phyloP scores from a whole-genome alignment of 2,797 vertebrate genomes.

The Sebastes reedi region DNA sequence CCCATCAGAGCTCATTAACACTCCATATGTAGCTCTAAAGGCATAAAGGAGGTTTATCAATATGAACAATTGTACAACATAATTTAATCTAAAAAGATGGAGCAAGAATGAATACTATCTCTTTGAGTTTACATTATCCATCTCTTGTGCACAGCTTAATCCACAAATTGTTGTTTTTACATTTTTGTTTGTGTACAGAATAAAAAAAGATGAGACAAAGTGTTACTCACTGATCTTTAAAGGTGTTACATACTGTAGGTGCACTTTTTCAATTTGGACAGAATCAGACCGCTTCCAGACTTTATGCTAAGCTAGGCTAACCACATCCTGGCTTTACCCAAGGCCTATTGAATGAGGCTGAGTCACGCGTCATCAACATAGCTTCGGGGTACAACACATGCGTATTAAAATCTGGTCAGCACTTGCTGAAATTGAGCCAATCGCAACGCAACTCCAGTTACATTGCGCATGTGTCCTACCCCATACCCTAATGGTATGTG shows the following conservation, averaged over 20 bases:
- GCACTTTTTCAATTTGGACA: neutral
- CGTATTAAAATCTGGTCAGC: too few species aligned
- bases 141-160: neutral
- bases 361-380: too few species aligned
- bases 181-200: neutral
- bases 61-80: neutral
- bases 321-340: neutral
- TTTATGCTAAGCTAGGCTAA: neutral
- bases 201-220: neutral
- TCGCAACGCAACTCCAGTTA: too few species aligned
- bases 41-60: neutral
- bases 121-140: neutral
- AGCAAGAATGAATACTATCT: neutral
- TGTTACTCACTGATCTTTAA: neutral
- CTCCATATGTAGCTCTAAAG: neutral
- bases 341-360: too few species aligned
- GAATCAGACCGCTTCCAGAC: neutral
- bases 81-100: neutral
- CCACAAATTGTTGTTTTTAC: neutral
- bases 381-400: too few species aligned
- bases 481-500: too few species aligned
- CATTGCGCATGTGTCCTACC: too few species aligned
- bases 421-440: too few species aligned
- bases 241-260: neutral
- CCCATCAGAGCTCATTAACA: neutral